A percentile compares a stretch with the other conserved stretches of the same genome.
Conservation (phyloP, 2,888 invertebrate species). For the Luperina nickerlii region DNA sequence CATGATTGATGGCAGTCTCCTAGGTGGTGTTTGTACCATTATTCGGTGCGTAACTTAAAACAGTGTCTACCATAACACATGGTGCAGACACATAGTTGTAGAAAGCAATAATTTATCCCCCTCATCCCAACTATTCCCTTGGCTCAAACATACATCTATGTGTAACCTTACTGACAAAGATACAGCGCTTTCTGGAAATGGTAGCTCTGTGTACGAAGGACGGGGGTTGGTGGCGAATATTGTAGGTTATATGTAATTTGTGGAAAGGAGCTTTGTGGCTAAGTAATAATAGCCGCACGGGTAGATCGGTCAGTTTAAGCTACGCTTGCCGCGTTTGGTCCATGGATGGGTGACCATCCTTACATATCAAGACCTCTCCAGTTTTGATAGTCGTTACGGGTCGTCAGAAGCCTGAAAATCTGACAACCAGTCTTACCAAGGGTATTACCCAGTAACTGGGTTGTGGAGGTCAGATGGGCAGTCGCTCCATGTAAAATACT, state of each 20-base stretch:
- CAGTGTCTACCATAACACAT: constrained; percentile 87
- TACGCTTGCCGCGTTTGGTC: no score
- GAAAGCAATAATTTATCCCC: constrained; percentile 89
- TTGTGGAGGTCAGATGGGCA: no score
- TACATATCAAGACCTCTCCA: no score
- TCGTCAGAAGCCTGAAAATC: no score
- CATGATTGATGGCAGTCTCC: constrained; percentile 60
- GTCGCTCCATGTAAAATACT: no score
- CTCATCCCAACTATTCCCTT: constrained; percentile 89
- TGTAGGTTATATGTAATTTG: background rate
- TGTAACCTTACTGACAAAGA: constrained; percentile 77
- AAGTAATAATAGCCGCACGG: no score
- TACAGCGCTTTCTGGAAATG: constrained; percentile 54
- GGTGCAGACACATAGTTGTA: constrained; percentile 88
- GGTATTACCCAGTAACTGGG: no score
- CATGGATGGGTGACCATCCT: no score
- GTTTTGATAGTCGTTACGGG: no score
- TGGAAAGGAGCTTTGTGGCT: background rate
- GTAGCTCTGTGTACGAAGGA: constrained; percentile 9
- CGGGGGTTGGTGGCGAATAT: background rate
- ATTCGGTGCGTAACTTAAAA: constrained; percentile 82
- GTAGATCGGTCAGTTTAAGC: no score
- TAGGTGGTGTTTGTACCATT: constrained; percentile 59
- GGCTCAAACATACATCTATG: constrained; percentile 85
- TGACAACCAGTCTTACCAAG: no score